Base-by-base conservation (phyloP, 2,113 vertebrate species). In the Neolamprologus devosi region DNA sequence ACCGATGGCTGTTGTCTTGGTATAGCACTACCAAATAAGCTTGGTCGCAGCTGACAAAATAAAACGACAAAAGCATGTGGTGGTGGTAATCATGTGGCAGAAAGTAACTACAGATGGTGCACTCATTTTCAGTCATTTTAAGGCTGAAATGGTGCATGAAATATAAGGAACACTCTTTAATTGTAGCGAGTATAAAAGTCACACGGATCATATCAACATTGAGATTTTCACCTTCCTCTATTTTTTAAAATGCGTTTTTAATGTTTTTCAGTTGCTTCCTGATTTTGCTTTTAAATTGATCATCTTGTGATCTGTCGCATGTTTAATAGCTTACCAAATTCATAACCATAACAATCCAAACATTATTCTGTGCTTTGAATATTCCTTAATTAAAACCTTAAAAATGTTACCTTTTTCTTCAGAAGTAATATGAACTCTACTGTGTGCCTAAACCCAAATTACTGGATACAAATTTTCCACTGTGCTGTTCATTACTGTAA, bases 151-250 rank as follows among this genome's bases (percentile, higher is more conserved):
- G 60, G 33, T 65, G 19, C 33, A 8, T 65, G 33, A 65, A 65
- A 37, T 13, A 37, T 13, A 65, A 37, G 17, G 1, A 65, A 37
- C 33, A 65, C 10, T 3, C 30, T 65, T 65, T 65, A 65, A 37
- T n/a, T n/a, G 60, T 12, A 65, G 0, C 6, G 6, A 63, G 17
- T n/a, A 35, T 63, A 63, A 63, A 63, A 63, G 3, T 37, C 33
- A 21, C 19, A 37, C 2, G 0, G 6, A 37, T 65, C 33, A 8
- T 8, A 3, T 37, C 60, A 5, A 65, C 16, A 4, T 7, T 65
- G 19, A 37, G 1, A 65, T 13, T 65, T 65, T 65, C 33, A 65
- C 60, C 10, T n/a, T 65, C 10, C 10, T 65, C 60, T 35, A 8
- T 35, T 65, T 65, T 65, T 65, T 65, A n/a, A 65, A 65, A 65